A percentile compares a stretch with the other conserved stretches of the same genome.
phyloP scores from a whole-genome alignment of 2,113 vertebrate species.

The Hippotragus niger region DNA sequence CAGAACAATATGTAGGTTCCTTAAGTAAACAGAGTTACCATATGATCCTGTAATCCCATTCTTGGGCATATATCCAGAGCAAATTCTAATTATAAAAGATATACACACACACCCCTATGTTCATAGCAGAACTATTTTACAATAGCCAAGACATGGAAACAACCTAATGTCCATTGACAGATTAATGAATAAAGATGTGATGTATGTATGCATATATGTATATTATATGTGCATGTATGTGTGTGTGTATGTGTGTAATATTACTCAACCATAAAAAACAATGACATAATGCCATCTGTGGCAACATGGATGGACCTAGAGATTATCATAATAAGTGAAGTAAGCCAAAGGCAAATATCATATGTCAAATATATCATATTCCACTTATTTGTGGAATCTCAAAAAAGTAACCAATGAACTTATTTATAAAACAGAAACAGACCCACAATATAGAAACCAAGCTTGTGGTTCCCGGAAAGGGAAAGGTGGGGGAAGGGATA shows the following conservation, averaged over 20 bases:
- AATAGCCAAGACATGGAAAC: background rate
- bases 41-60: background rate
- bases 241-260: background rate
- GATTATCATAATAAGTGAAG: background rate
- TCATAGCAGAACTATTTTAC: background rate
- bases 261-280: background rate
- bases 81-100: background rate
- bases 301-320: background rate
- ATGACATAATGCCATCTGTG: background rate
- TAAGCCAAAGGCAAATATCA: background rate
- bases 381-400: background rate
- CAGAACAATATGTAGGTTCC: background rate
- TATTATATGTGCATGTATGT: background rate
- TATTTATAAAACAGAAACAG: background rate
- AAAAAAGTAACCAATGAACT: background rate
- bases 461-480: background rate
- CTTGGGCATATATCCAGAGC: background rate
- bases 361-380: background rate
- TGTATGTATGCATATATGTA: background rate
- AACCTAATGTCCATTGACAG: background rate
- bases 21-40: background rate
- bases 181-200: background rate
- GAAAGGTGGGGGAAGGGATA: background rate
- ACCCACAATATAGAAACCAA: background rate
- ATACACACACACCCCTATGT: background rate